Conservation (phyloP, 1,140 invertebrate species). For the Caligus rogercresseyi region DNA sequence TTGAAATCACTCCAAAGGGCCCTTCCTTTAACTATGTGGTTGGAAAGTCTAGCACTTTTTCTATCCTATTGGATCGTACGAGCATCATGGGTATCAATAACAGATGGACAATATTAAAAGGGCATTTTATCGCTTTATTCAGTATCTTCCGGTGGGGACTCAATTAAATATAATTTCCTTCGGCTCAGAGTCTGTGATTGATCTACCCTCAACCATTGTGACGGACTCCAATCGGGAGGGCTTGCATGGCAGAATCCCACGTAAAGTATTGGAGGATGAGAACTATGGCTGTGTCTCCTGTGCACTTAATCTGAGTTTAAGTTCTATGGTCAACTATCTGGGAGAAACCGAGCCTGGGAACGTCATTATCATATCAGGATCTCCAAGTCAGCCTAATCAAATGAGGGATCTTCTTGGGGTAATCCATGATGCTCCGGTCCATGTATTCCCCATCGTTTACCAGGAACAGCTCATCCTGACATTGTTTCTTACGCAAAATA, state of each 20-base stretch:
- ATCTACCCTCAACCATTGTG: conserved; percentile 25
- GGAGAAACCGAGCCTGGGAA: conserved; percentile 3
- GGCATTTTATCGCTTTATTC: conserved; percentile 25
- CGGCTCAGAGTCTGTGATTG: conserved; percentile 22
- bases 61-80: conserved; percentile 9
- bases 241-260: conserved; percentile 26
- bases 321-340: neutral
- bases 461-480: neutral
- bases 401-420: neutral
- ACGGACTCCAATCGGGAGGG: conserved; percentile 26
- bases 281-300: conserved; percentile 9
- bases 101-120: conserved; percentile 25
- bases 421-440: neutral
- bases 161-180: conserved; percentile 26
- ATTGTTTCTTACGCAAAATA: neutral
- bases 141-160: conserved; percentile 25
- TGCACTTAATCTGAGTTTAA: conserved; percentile 1
- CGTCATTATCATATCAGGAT: conserved; percentile 14
- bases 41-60: neutral
- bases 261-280: conserved; percentile 4
- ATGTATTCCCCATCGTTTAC: conserved; percentile 14
- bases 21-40: conserved; percentile 2
- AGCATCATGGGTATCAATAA: conserved; percentile 18
- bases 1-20: neutral
- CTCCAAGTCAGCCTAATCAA: neutral